Conservation (phyloP, 2,888 invertebrate species). For the Hirtodrosophila histrioides region DNA sequence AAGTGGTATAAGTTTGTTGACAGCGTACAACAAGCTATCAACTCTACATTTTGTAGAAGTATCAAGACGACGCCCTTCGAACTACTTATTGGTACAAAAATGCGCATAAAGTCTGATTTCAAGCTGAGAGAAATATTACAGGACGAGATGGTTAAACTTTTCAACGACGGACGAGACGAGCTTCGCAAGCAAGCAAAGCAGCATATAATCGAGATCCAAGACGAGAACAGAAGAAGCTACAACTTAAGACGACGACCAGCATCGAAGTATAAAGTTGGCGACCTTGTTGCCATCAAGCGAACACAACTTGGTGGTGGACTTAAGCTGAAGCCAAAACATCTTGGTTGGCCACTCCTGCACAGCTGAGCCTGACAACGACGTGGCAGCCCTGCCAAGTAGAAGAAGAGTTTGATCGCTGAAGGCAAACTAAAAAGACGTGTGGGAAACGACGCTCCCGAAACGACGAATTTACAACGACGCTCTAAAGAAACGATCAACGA, state of each 20-base stretch:
- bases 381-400: too few species aligned
- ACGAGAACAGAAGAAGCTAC: slow-evolving; percentile 17
- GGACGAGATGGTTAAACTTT: neutral
- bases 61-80: slow-evolving; percentile 15
- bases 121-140: neutral
- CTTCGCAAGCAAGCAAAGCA: slow-evolving; percentile 25
- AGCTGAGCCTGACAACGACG: too few species aligned
- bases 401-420: too few species aligned
- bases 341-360: neutral
- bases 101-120: slow-evolving; percentile 3
- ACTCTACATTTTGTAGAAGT: slow-evolving; percentile 12
- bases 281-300: slow-evolving; percentile 2
- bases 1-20: slow-evolving; percentile 17
- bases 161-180: slow-evolving; percentile 12
- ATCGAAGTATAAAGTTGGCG: neutral
- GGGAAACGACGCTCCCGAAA: too few species aligned
- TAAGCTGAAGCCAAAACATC: slow-evolving; percentile 3
- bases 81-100: slow-evolving; percentile 8
- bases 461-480: too few species aligned
- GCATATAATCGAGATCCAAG: slow-evolving; percentile 39
- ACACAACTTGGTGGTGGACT: slow-evolving; percentile 1
- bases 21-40: slow-evolving; percentile 5
- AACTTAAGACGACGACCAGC: slow-evolving; percentile 12
- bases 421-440: too few species aligned
- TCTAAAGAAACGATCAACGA: too few species aligned